phyloP scores from a whole-genome alignment of 64 coral and sea anemone genomes.

The Pocillopora verrucosa region DNA sequence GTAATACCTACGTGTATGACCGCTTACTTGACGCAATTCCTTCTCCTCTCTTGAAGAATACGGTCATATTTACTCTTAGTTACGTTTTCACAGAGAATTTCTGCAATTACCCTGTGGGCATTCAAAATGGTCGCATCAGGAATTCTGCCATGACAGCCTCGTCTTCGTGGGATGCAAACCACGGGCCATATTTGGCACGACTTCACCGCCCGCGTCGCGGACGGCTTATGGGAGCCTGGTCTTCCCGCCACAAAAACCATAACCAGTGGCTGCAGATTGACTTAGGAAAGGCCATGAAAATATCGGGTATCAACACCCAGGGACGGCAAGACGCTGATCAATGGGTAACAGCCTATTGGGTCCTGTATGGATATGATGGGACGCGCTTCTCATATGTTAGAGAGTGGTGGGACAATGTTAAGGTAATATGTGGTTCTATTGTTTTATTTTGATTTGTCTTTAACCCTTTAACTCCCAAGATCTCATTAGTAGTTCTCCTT shows the following conservation, averaged over 20 bases:
- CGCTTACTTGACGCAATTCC: too few species aligned
- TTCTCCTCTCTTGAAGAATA: too few species aligned
- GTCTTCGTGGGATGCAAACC: slow-evolving; percentile 27
- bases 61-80: neutral
- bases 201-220: slow-evolving; percentile 31
- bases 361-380: slow-evolving; percentile 49
- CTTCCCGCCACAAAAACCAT: slow-evolving; percentile 22
- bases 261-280: slow-evolving; percentile 69
- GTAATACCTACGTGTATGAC: too few species aligned
- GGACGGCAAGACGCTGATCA: slow-evolving; percentile 51
- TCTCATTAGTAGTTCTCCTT: too few species aligned
- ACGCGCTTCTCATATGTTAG: slow-evolving; percentile 30
- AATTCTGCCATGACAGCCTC: slow-evolving; percentile 63
- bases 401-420: slow-evolving; percentile 54
- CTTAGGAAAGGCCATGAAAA: slow-evolving; percentile 29
- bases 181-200: slow-evolving; percentile 39
- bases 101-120: slow-evolving; percentile 40
- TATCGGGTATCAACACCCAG: slow-evolving; percentile 41
- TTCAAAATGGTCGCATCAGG: slow-evolving; percentile 57
- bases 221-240: slow-evolving; percentile 24
- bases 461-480: too few species aligned
- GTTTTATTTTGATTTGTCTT: neutral
- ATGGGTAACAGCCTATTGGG: slow-evolving; percentile 58
- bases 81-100: neutral
- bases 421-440: slow-evolving; percentile 3